phyloP scores from a whole-genome alignment of 1,140 invertebrate species.

The Bactericera cockerelli region DNA sequence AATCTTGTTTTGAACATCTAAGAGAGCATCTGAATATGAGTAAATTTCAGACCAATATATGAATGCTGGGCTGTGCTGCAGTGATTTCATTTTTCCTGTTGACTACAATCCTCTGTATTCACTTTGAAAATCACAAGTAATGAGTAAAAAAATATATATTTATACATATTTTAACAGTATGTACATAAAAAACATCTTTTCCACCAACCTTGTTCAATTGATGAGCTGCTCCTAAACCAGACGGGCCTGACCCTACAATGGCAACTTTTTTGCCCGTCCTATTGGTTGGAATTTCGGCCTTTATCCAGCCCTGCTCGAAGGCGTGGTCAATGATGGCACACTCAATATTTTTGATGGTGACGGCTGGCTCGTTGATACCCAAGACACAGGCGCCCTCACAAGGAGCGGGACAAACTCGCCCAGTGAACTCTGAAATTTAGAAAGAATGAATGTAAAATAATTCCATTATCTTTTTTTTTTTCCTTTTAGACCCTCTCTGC shows the following conservation, averaged over 20 bases:
- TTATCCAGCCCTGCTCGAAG: slow-evolving; percentile 93
- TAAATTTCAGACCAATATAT: no score
- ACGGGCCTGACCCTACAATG: slow-evolving; percentile 88
- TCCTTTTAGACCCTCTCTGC: background rate
- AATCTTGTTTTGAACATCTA: no score
- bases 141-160: background rate
- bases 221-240: slow-evolving; percentile 90
- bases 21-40: no score
- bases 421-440: slow-evolving; percentile 77
- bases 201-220: slow-evolving; percentile 81
- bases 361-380: slow-evolving; percentile 87
- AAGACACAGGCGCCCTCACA: slow-evolving; percentile 97
- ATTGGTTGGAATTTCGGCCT: slow-evolving; percentile 50
- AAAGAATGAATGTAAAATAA: no score
- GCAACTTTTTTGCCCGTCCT: slow-evolving; percentile 78
- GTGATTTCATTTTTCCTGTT: no score
- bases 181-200: no score
- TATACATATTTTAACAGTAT: background rate
- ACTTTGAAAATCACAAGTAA: no score
- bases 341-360: slow-evolving; percentile 99
- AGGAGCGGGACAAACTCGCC: slow-evolving; percentile 93
- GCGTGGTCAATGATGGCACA: slow-evolving; percentile 97
- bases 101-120: no score
- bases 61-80: no score
- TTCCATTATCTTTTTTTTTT: no score